Evolutionary conservation across 1,140 invertebrate genomes (phyloP), one percentile per base, ranked within the genome.

Genomic region (Panonychus citri): DNA sequence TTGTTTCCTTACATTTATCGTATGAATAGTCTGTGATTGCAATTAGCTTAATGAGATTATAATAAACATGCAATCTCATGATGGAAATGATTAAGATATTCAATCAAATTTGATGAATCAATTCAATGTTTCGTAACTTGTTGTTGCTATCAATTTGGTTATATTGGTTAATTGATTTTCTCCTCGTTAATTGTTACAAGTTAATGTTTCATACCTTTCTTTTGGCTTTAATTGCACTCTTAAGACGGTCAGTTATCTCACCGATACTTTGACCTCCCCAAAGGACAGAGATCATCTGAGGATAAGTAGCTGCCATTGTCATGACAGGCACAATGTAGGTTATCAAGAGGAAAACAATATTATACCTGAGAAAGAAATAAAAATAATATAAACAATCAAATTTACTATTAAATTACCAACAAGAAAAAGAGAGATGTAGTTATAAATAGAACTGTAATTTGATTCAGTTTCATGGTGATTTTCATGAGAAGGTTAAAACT

Each of bases 211-310:
- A n/a, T 40, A 57, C 50, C 49, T 54, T 57, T 28, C 34, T 56
- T 21, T 57, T 57, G 19, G 56, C 34, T 25, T 37, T 52, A 12
- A 57, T 54, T 7, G 49, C 26, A 17, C 25, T 17, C n/a, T 28
- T 50, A 17, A 58, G 56, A 13, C 25, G 19, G 10, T 57, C 56
- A 28, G 37, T 53, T 17, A 37, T 26, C 48, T 94, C 89, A 0
- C 88, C 89, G 40, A 94, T 91, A 0, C 82, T 82, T 54, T 80
- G 73, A 21, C 83, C 84, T 5, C 85, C 85, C 88, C 91, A 95
- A 3, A 97, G 74, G 62, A 93, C 73, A 40, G 67, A 63, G 5
- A 70, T 84, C 76, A 94, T 89, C 0, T 80, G 72, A 0, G 79
- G 77, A 66, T 95, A 95, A 63, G 86, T 88, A 26, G 84, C 75